Evolutionary conservation across 2,888 invertebrate species (phyloP), one percentile per base, ranked within the genome.

Genomic region (Protophormia terraenovae): DNA sequence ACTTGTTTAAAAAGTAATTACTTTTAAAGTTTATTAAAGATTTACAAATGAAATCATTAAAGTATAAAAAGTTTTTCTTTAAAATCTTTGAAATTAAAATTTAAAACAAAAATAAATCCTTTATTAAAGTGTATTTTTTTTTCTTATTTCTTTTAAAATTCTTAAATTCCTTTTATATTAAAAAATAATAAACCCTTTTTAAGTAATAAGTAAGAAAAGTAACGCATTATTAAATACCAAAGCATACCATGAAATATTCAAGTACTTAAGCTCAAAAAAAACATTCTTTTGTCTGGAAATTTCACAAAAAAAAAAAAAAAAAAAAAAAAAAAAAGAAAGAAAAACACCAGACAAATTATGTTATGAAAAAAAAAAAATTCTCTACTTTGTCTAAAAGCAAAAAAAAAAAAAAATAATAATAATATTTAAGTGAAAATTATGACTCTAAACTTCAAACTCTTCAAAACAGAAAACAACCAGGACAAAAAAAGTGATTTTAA

Each of bases 401-500:
- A 38, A 27, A 22, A 50, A 35, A 38, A 45, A 58, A 10, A 45
- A 22, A 12, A 53, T 38, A 8, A 19, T 19, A 41, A 77, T 67
- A 69, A 55, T 62, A 38, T 84, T 38, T 53, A 7, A 41, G n/a
- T 29, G 29, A 78, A 73, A 67, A 67, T 60, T 50, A 73, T 32
- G 66, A 35, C 41, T 53, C 12, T 14, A 10, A 32, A 62, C 45
- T 12, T 38, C 38, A 8, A 27, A 35, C 32, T 38, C 6, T 1
- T n/a, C 29, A 58, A n/a, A 24, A 72, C 16, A 29, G n/a, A 32
- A 35, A 53, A 53, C 62, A 55, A 47, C 38, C 12, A 41, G 27
- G 41, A 47, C n/a, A 64, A 60, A 22, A 72, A 78, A 72, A 64
- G 41, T 32, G n/a, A 16, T 75, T 81, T 85, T 85, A 85, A 85